Evolutionary conservation across 35 echinoderm and acorn worm genomes (phyloP).

Genomic region (Hemicentrotus pulcherrimus): DNA sequence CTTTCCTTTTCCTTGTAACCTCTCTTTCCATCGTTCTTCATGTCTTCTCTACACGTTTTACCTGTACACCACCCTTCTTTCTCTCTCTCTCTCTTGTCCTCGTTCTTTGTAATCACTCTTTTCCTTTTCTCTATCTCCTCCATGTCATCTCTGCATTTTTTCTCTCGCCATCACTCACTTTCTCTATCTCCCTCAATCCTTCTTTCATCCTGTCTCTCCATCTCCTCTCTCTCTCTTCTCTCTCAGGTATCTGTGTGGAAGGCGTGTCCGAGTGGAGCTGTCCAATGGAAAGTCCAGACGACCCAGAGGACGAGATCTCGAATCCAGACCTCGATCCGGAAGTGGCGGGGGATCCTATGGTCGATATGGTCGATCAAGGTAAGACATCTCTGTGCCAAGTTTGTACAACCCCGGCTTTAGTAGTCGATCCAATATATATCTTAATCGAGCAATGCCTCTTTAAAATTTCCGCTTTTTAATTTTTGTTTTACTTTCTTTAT

Average conservation of each 20-base stretch:
- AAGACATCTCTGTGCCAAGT: not conserved
- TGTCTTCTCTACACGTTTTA: not conserved
- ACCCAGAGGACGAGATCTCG: constrained; percentile 41
- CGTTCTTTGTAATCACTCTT: no score
- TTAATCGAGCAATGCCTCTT: no score
- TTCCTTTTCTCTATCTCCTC: no score
- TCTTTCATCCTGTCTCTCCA: not conserved
- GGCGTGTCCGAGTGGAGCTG: constrained; percentile 78
- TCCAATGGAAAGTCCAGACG: constrained; percentile 65
- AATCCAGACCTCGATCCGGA: not conserved
- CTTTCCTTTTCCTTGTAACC: no score
- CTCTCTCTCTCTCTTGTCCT: not conserved
- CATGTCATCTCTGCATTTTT: no score
- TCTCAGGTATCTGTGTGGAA: constrained; percentile 77
- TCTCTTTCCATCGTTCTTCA: no score
- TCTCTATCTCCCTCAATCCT: no score
- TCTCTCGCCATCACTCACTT: no score
- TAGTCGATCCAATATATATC: no score
- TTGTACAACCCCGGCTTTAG: not conserved
- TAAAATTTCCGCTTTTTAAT: no score
- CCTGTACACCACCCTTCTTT: no score
- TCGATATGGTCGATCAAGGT: not conserved
- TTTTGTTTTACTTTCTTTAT: no score
- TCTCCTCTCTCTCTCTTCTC: not conserved
- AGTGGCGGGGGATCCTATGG: not conserved